Evolutionary conservation across 2,797 vertebrate species (phyloP).

Genomic region (Atherinosoma microstoma): DNA sequence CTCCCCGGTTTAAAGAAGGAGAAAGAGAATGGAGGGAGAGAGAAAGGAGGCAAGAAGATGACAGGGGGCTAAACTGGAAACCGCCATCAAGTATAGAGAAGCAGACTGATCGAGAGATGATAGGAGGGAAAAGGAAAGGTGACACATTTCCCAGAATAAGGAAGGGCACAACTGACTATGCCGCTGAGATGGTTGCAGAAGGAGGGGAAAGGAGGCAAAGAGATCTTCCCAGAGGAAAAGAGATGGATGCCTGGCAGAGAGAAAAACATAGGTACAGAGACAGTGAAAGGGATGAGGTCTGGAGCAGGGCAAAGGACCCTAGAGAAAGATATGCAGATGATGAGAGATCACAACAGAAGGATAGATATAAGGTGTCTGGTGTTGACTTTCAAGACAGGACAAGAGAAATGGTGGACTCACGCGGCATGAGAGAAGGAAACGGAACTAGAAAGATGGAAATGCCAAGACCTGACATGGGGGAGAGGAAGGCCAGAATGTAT

Average conservation of each 20-base stretch:
- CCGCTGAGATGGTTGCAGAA: slow-evolving; percentile 24
- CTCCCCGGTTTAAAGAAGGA: slow-evolving; percentile 52
- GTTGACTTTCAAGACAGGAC: slow-evolving; percentile 48
- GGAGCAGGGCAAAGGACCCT: slow-evolving; percentile 27
- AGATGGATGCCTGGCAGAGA: slow-evolving; percentile 40
- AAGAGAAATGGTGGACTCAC: slow-evolving; percentile 50
- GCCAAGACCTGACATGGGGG: slow-evolving; percentile 29
- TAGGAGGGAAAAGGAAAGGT: slow-evolving; percentile 63
- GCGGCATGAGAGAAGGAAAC: slow-evolving; percentile 60
- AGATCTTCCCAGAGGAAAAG: slow-evolving; percentile 48
- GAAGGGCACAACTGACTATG: slow-evolving; percentile 49
- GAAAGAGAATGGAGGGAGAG: slow-evolving; percentile 67
- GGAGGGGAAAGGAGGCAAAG: slow-evolving; percentile 31
- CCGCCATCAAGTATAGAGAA: slow-evolving; percentile 41
- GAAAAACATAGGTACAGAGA: slow-evolving; percentile 49
- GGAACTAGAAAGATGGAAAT: slow-evolving; percentile 56
- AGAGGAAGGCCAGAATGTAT: slow-evolving; percentile 39
- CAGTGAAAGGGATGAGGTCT: slow-evolving; percentile 47
- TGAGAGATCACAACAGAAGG: slow-evolving; percentile 47
- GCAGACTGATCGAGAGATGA: slow-evolving; percentile 33
- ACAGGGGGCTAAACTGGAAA: slow-evolving; percentile 58
- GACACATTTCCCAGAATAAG: slow-evolving; percentile 78
- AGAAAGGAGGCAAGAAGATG: slow-evolving; percentile 53
- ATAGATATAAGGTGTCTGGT: slow-evolving; percentile 55
- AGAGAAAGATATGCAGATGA: slow-evolving; percentile 52